These are phyloP conservation scores for Propithecus deckenii DNA, from an alignment of 2,797 vertebrate genomes.

Conservation along the genomic window DNA sequence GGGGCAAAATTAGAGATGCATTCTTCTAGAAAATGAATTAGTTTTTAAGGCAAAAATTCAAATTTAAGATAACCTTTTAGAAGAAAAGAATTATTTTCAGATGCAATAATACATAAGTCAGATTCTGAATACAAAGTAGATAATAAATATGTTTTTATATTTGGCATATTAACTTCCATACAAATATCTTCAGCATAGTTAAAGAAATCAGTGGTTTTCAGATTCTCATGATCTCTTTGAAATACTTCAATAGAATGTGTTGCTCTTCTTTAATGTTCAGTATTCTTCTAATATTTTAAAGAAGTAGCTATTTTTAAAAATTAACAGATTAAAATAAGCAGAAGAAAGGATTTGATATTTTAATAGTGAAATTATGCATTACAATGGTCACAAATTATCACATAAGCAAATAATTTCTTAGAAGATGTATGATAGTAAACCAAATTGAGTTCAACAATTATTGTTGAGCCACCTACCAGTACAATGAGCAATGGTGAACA, in stretches of 20 bases:
- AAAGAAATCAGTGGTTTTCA: conserved; percentile 9
- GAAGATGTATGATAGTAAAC: not conserved
- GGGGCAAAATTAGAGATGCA: conserved; percentile 8
- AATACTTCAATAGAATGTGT: not conserved
- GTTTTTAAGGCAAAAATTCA: conserved; percentile 35
- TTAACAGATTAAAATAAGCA: conserved; percentile 36
- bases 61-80: not conserved
- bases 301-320: conserved; percentile 16
- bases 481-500: not conserved
- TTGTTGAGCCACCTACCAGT: not conserved
- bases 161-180: not conserved
- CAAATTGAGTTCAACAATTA: not conserved
- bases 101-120: not conserved
- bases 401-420: conserved; percentile 31
- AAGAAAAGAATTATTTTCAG: conserved; percentile 35
- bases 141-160: conserved; percentile 12
- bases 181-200: not conserved
- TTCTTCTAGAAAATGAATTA: conserved; percentile 22
- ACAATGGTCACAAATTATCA: not conserved
- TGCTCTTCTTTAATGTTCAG: not conserved
- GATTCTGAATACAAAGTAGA: conserved; percentile 2
- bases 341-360: conserved; percentile 26
- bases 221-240: conserved; percentile 15
- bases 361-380: not conserved
- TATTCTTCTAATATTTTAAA: conserved; percentile 42